phyloP scores from a whole-genome alignment of 2,888 invertebrate species.

The Choristoneura rosaceana region DNA sequence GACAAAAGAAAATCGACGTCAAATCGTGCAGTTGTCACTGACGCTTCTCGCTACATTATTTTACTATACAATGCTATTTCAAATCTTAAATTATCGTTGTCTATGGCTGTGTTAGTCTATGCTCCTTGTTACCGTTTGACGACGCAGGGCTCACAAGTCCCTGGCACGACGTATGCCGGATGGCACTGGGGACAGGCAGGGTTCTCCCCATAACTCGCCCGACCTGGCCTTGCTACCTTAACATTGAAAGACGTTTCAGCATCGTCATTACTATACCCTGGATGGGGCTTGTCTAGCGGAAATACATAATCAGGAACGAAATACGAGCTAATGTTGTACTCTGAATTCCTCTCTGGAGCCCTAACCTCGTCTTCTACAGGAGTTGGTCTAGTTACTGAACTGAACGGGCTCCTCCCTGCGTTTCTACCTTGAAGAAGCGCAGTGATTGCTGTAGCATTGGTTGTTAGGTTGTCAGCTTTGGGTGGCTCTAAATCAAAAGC shows the following conservation, averaged over 20 bases:
- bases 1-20: background rate
- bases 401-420: constrained; percentile 67
- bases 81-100: constrained; percentile 20
- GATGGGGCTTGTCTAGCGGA: constrained; percentile 85
- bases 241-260: constrained; percentile 87
- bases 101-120: constrained; percentile 23
- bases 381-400: constrained; percentile 66
- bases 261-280: constrained; percentile 84
- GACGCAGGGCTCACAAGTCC: constrained; percentile 88
- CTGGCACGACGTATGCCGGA: constrained; percentile 86
- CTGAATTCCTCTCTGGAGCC: constrained; percentile 61
- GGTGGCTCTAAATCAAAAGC: constrained; percentile 86
- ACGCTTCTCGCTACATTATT: background rate
- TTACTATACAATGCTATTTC: background rate
- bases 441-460: constrained; percentile 49
- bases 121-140: constrained; percentile 74
- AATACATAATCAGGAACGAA: constrained; percentile 87
- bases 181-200: constrained; percentile 87
- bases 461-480: constrained; percentile 71
- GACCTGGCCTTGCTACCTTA: constrained; percentile 76
- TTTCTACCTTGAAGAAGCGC: constrained; percentile 53
- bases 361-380: constrained; percentile 59
- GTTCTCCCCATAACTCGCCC: constrained; percentile 85
- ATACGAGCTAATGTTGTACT: constrained; percentile 86
- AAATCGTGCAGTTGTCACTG: background rate